These are phyloP conservation scores for Slavum lentiscoides DNA, from an alignment of 2,888 invertebrate genomes.

Conservation along the genomic window DNA sequence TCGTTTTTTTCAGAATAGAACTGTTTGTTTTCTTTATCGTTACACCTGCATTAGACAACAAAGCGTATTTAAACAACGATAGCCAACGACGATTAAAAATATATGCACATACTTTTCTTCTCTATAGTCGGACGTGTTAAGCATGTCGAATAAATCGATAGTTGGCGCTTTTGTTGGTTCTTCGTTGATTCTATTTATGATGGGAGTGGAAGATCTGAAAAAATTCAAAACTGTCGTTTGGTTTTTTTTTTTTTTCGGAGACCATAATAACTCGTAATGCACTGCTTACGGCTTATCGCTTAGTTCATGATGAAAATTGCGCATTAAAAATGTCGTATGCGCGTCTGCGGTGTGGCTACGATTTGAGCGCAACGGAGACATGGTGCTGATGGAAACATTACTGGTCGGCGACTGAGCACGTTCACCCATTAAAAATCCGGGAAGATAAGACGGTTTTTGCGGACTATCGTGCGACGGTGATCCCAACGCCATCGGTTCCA, in stretches of 20 bases:
- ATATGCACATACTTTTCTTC: conserved; percentile 27
- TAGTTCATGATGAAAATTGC: conserved; percentile 44
- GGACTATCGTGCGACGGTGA: conserved; percentile 45
- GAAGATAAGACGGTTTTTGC: conserved; percentile 44
- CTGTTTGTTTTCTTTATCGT: conserved; percentile 45
- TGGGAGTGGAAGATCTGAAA: conserved; percentile 42
- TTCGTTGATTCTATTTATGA: conserved; percentile 31
- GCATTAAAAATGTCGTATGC: conserved; percentile 46
- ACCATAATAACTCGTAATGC: background rate
- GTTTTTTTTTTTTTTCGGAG: background rate
- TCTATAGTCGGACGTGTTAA: conserved; percentile 37
- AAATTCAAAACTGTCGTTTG: background rate
- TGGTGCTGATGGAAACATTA: conserved; percentile 30
- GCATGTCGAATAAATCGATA: conserved; percentile 40
- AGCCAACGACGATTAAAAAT: background rate
- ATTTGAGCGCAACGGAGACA: conserved; percentile 34
- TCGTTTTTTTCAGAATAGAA: conserved; percentile 46
- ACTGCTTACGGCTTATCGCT: conserved; percentile 37
- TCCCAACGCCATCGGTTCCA: conserved; percentile 46
- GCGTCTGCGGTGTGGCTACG: conserved; percentile 24
- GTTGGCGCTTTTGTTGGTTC: conserved; percentile 47
- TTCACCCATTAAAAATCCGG: conserved; percentile 43
- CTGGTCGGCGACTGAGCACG: conserved; percentile 32
- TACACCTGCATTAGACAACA: conserved; percentile 11
- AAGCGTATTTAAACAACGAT: background rate